These are phyloP conservation scores for Acipenser ruthenus DNA, from an alignment of 2,797 vertebrate genomes.

Conservation along the genomic window DNA sequence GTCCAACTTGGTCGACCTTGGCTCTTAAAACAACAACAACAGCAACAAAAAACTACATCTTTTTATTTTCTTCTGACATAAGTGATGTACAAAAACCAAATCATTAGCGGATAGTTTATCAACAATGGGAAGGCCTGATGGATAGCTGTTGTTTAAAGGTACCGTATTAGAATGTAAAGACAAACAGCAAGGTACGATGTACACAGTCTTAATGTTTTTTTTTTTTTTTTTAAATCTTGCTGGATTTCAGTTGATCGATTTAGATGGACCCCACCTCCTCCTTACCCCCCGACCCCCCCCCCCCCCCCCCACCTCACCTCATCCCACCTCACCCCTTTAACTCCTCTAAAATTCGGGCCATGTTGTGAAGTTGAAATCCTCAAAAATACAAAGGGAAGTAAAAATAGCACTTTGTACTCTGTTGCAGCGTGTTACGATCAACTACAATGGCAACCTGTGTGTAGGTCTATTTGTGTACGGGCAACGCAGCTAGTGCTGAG, in stretches of 20 bases:
- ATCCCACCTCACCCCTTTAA: too few species aligned
- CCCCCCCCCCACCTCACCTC: too few species aligned
- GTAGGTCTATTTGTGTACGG: too few species aligned
- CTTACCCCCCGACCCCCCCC: slow-evolving; percentile 27
- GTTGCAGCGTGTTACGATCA: too few species aligned
- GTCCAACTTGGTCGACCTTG: slow-evolving; percentile 92
- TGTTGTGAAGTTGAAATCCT: too few species aligned
- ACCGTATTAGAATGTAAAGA: slow-evolving; percentile 51
- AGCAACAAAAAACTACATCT: slow-evolving; percentile 23
- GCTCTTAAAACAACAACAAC: slow-evolving; percentile 72
- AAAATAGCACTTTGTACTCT: too few species aligned
- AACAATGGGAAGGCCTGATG: slow-evolving; percentile 34
- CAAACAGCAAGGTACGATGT: slow-evolving; percentile 46
- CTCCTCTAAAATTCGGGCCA: too few species aligned
- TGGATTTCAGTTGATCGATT: slow-evolving; percentile 38
- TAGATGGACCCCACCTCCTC: slow-evolving; percentile 29
- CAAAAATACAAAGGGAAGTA: too few species aligned
- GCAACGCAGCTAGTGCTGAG: too few species aligned
- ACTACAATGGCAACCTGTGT: too few species aligned
- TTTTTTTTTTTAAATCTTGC: slow-evolving; percentile 38
- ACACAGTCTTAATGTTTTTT: slow-evolving; percentile 65
- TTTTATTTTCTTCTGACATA: slow-evolving; percentile 47
- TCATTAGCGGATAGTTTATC: slow-evolving; percentile 38
- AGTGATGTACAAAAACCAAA: slow-evolving; percentile 37
- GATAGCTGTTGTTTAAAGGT: slow-evolving; percentile 38